These are phyloP conservation scores for Artibeus lituratus DNA, from an alignment of 2,797 vertebrate species.

Conservation along the genomic window DNA sequence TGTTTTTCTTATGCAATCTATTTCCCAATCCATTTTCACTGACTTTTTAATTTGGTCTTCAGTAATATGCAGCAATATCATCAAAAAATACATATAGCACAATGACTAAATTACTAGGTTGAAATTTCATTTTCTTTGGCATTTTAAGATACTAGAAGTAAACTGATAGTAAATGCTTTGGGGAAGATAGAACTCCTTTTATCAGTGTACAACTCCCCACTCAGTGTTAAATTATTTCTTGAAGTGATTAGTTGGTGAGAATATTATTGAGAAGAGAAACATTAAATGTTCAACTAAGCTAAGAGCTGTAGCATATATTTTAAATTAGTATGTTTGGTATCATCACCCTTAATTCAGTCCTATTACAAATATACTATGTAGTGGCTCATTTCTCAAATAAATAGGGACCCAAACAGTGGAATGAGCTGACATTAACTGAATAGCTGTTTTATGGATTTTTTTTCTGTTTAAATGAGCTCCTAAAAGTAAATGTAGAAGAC, in stretches of 20 bases:
- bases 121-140: conserved; percentile 75
- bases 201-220: conserved; percentile 57
- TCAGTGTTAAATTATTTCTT: conserved; percentile 63
- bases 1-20: conserved; percentile 19
- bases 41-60: conserved; percentile 73
- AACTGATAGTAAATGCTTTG: conserved; percentile 66
- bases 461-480: conserved; percentile 44
- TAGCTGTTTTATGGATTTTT: conserved; percentile 54
- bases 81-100: conserved; percentile 71
- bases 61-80: conserved; percentile 68
- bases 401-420: conserved; percentile 29
- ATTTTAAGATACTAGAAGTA: conserved; percentile 70
- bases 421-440: conserved; percentile 63
- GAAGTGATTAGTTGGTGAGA: conserved; percentile 65
- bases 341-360: conserved; percentile 68
- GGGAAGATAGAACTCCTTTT: conserved; percentile 41
- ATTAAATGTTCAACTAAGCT: conserved; percentile 68
- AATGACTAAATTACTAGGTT: conserved; percentile 67
- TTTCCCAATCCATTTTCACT: conserved; percentile 47
- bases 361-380: conserved; percentile 44
- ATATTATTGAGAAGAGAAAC: conserved; percentile 57
- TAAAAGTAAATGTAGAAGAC: conserved; percentile 10
- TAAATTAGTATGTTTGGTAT: conserved; percentile 64
- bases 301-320: conserved; percentile 60
- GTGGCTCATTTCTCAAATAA: conserved; percentile 66